Conservation (phyloP, 2,888 invertebrate species). For the Mythimna vitellina region DNA sequence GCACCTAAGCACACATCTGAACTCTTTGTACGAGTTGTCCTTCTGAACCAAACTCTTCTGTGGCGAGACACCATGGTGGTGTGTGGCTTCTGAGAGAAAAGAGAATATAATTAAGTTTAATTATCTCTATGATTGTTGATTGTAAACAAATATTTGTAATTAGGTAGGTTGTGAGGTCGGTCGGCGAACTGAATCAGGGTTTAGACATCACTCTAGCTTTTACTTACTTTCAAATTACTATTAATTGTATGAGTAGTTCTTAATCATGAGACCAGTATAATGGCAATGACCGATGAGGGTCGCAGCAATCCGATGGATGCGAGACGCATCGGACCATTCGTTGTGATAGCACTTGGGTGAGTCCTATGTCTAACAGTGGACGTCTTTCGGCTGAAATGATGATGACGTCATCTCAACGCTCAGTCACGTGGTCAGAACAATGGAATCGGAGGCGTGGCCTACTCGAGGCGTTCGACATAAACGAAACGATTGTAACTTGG, state of each 20-base stretch:
- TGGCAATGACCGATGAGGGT: not conserved
- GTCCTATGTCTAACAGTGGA: too few relatives aligned
- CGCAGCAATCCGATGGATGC: too few relatives aligned
- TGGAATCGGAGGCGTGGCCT: too few relatives aligned
- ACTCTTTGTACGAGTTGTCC: not conserved
- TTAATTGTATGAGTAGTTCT: not conserved
- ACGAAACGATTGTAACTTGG: too few relatives aligned
- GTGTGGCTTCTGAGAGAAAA: slow-evolving; percentile 52
- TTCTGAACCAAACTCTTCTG: slow-evolving; percentile 4
- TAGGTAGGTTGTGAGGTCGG: slow-evolving; percentile 19
- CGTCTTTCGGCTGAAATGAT: too few relatives aligned
- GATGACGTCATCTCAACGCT: too few relatives aligned
- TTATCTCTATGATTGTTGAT: slow-evolving; percentile 53
- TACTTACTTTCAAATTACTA: not conserved
- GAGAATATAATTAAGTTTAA: slow-evolving; percentile 56
- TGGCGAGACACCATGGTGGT: slow-evolving; percentile 24
- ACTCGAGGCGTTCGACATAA: too few relatives aligned
- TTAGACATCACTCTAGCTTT: not conserved
- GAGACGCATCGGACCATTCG: too few relatives aligned
- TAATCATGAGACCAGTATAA: not conserved
- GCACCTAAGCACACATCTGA: not conserved
- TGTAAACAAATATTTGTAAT: slow-evolving; percentile 56
- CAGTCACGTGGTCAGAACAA: too few relatives aligned
- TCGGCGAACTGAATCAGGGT: not conserved
- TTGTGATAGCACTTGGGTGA: too few relatives aligned